These are phyloP conservation scores for Pseudopodoces humilis DNA, from an alignment of 2,113 vertebrate species.

Conservation along the genomic window DNA sequence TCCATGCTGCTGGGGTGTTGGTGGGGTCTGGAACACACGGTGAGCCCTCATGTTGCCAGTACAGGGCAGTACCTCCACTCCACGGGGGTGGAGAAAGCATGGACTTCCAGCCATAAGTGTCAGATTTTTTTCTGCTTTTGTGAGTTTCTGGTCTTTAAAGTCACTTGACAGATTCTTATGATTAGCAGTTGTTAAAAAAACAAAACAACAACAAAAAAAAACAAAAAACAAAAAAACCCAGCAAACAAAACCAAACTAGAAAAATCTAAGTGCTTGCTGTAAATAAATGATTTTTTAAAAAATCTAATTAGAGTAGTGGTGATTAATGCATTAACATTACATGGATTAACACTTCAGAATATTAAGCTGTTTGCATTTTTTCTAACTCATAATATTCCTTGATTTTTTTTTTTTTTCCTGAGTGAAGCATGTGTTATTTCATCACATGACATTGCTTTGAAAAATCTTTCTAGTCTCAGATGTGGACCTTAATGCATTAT, in stretches of 20 bases:
- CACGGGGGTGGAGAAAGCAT: background rate
- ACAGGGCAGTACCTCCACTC: background rate
- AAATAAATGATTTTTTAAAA: conserved; percentile 36
- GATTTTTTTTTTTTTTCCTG: conserved; percentile 53
- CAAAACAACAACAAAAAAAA: background rate
- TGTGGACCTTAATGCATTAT: conserved; percentile 86
- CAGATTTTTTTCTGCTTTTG: conserved; percentile 30
- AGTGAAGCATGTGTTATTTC: conserved; percentile 72
- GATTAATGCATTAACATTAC: conserved; percentile 36
- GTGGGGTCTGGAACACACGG: background rate
- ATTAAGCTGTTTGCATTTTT: conserved; percentile 45
- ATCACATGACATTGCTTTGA: conserved; percentile 82
- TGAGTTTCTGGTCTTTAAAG: conserved; percentile 44
- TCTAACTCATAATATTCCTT: conserved; percentile 59
- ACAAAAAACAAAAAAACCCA: no score
- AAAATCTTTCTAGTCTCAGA: conserved; percentile 80
- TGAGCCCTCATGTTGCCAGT: background rate
- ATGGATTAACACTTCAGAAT: conserved; percentile 57
- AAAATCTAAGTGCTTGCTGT: conserved; percentile 32
- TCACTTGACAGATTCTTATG: conserved; percentile 56
- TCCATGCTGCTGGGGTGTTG: background rate
- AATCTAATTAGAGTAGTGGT: conserved; percentile 25
- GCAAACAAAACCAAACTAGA: background rate
- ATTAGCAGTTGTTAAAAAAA: conserved; percentile 48
- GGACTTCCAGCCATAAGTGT: background rate